Evolutionary conservation across 2,113 vertebrate species (phyloP).

Genomic region (Epinephelus lanceolatus): DNA sequence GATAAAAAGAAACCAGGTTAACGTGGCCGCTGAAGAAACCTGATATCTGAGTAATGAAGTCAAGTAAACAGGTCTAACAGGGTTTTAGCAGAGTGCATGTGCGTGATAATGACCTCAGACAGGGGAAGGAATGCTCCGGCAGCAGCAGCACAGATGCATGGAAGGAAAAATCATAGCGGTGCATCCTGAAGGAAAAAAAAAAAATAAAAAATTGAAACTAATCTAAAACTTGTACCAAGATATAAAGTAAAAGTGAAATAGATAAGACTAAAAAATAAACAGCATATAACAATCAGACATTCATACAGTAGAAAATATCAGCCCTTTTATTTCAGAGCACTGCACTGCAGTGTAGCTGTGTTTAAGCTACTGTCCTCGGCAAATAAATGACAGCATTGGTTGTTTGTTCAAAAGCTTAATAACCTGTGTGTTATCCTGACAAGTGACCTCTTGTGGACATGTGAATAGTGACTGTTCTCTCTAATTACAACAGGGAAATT

Average conservation of each 20-base stretch:
- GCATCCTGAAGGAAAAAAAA: background rate
- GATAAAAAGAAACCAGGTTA: slow-evolving; percentile 3
- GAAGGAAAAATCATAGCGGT: background rate
- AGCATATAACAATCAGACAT: background rate
- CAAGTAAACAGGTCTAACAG: background rate
- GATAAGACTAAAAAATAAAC: background rate
- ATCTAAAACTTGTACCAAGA: background rate
- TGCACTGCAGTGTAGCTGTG: too few relatives aligned
- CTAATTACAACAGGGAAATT: too few relatives aligned
- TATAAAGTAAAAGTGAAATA: background rate
- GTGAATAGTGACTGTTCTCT: too few relatives aligned
- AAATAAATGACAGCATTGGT: too few relatives aligned
- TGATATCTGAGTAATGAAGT: background rate
- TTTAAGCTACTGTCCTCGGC: background rate
- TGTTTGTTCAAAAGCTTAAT: too few relatives aligned
- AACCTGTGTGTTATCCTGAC: too few relatives aligned
- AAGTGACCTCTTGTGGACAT: too few relatives aligned
- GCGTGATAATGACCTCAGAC: background rate
- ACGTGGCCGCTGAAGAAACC: slow-evolving; percentile 5
- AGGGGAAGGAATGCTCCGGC: too few relatives aligned
- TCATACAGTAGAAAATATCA: too few relatives aligned
- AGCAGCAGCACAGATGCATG: background rate
- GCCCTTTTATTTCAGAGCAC: too few relatives aligned
- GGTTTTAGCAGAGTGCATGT: background rate
- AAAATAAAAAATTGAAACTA: background rate